Percentiles rank a stretch among this genome's conserved stretches.
Evolutionary conservation across 2,113 vertebrate genomes (phyloP).

Genomic region (Procavia capensis): DNA sequence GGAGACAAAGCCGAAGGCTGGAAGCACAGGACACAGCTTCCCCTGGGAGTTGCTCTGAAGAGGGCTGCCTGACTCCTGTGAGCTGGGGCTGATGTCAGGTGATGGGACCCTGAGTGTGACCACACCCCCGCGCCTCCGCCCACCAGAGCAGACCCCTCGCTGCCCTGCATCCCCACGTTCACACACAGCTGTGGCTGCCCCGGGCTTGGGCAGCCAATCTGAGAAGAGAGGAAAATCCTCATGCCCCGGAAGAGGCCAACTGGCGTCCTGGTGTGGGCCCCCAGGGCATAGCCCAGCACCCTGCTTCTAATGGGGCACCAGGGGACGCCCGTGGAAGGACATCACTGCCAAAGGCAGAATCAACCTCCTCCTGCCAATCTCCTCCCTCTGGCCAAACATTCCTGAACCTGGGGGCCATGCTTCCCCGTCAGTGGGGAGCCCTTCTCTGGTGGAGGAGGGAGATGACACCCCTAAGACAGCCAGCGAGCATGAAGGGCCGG

Average conservation of each 20-base stretch:
- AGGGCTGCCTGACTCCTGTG: background rate
- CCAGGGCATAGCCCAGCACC: background rate
- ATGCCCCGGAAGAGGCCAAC: background rate
- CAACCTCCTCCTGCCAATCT: background rate
- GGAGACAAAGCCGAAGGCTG: background rate
- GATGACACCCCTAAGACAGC: background rate
- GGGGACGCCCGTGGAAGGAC: background rate
- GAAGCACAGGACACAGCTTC: background rate
- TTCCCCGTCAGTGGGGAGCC: too few species aligned
- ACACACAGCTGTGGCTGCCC: background rate
- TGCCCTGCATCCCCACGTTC: background rate
- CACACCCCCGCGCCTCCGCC: too few species aligned
- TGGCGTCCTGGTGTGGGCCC: background rate
- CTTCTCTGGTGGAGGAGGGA: too few species aligned
- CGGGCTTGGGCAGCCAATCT: background rate
- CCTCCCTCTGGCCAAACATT: too few species aligned
- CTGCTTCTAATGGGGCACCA: background rate
- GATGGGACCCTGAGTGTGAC: background rate
- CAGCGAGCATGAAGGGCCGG: background rate
- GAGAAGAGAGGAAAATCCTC: background rate
- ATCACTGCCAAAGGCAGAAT: rapidly evolving
- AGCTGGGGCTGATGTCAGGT: background rate
- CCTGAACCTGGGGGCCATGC: background rate
- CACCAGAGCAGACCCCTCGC: background rate
- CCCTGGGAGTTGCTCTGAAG: background rate